Evolutionary conservation across 2,113 vertebrate genomes (phyloP).

Genomic region (Empidonax alnorum): DNA sequence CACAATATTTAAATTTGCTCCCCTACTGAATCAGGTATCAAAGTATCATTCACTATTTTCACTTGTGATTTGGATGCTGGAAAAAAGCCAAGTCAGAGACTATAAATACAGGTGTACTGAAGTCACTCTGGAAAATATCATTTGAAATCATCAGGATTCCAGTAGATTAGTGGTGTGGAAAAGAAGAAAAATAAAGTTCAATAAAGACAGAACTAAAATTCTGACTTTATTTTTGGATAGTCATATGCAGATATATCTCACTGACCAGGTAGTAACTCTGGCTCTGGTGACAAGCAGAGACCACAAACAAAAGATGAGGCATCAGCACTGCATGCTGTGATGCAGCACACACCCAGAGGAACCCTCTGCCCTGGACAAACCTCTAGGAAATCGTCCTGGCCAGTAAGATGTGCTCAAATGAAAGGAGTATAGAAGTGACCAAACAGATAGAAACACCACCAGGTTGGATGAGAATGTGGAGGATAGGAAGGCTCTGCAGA

Average conservation of each 20-base stretch:
- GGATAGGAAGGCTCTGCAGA: not conserved
- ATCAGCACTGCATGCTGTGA: not conserved
- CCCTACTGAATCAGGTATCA: not conserved
- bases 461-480: not conserved
- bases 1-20: not conserved
- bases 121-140: not conserved
- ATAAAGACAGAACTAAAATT: not conserved
- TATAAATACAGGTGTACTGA: not conserved
- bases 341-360: not conserved
- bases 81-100: not conserved
- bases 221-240: not conserved
- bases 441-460: not conserved
- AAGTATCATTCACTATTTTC: not conserved
- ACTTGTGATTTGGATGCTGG: not conserved
- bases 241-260: not conserved
- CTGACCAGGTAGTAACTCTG: not conserved
- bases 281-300: not conserved
- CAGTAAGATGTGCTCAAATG: not conserved
- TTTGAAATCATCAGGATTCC: not conserved
- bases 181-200: not conserved
- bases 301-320: not conserved
- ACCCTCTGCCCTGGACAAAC: not conserved
- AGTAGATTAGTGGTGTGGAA: not conserved
- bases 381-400: not conserved
- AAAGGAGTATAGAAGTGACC: not conserved